Conservation (phyloP, 2,113 vertebrate genomes). For the Eira barbara region DNA sequence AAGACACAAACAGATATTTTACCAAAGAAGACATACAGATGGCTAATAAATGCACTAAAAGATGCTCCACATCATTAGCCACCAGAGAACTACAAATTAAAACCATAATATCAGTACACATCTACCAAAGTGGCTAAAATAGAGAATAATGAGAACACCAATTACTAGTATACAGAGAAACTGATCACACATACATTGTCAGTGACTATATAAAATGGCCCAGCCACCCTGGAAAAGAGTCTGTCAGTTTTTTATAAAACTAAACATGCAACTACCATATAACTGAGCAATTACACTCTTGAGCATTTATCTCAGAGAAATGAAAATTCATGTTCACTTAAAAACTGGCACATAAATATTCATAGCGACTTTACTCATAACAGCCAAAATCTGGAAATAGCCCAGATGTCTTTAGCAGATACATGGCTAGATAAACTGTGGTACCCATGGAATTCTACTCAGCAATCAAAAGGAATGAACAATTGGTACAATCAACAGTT, state of each 20-base stretch:
- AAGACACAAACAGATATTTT: neutral
- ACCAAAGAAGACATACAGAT: neutral
- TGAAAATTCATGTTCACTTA: neutral
- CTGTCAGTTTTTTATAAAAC: neutral
- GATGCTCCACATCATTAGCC: neutral
- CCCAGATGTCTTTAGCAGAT: neutral
- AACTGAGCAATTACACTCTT: neutral
- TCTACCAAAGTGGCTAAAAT: neutral
- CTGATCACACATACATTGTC: neutral
- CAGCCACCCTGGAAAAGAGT: neutral
- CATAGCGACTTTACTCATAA: neutral
- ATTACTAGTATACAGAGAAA: neutral
- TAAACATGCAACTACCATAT: neutral
- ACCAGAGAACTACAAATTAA: neutral
- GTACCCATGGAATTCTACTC: neutral
- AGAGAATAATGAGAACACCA: neutral
- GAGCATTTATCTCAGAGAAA: neutral
- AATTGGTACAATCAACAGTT: neutral
- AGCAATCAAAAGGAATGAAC: neutral
- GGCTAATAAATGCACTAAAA: neutral
- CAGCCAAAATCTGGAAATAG: neutral
- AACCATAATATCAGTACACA: neutral
- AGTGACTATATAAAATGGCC: neutral
- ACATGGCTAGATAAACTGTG: neutral
- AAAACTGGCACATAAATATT: neutral